A percentile compares a stretch with the other conserved stretches of the same genome.
Evolutionary conservation across 2,888 invertebrate species (phyloP).

Genomic region (Orthonychiurus folsomi): DNA sequence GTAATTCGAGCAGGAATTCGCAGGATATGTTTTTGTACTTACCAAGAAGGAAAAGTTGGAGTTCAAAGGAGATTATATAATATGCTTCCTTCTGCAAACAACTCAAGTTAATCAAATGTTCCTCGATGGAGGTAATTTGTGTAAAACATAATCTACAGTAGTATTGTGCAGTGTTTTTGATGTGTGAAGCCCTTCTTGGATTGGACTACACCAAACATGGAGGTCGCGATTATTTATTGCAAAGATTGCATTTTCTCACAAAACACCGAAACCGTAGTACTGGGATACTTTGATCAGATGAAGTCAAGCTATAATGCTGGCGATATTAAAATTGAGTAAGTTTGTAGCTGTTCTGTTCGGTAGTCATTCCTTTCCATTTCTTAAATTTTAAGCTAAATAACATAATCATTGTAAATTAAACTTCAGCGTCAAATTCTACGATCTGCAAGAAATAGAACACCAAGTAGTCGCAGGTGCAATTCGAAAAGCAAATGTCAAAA

Average conservation of each 20-base stretch:
- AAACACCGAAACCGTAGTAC: conserved; percentile 5
- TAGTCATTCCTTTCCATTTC: too few relatives aligned
- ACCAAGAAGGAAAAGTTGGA: too few relatives aligned
- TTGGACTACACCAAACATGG: not conserved
- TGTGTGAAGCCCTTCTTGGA: not conserved
- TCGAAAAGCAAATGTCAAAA: conserved; percentile 7
- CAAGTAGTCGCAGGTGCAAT: not conserved
- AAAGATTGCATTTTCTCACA: conserved; percentile 9
- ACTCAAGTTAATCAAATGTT: too few relatives aligned
- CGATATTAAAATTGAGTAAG: conserved; percentile 1
- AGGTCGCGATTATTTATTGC: conserved; percentile 3
- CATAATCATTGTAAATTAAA: too few relatives aligned
- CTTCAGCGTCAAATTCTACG: not conserved
- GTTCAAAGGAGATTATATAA: too few relatives aligned
- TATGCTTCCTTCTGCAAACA: too few relatives aligned
- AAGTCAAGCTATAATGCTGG: too few relatives aligned
- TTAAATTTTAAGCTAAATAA: not conserved
- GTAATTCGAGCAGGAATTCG: too few relatives aligned
- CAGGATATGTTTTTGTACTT: too few relatives aligned
- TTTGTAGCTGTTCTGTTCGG: too few relatives aligned
- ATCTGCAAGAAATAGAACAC: conserved; percentile 5
- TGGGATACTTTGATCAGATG: conserved; percentile 5
- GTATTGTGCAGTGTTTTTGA: not conserved
- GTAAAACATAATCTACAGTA: too few relatives aligned
- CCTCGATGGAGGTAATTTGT: not conserved